Percentiles rank a stretch among this genome's conserved stretches.
These are phyloP conservation scores for Centroberyx gerrardi DNA, from an alignment of 2,797 vertebrate genomes.

Conservation along the genomic window DNA sequence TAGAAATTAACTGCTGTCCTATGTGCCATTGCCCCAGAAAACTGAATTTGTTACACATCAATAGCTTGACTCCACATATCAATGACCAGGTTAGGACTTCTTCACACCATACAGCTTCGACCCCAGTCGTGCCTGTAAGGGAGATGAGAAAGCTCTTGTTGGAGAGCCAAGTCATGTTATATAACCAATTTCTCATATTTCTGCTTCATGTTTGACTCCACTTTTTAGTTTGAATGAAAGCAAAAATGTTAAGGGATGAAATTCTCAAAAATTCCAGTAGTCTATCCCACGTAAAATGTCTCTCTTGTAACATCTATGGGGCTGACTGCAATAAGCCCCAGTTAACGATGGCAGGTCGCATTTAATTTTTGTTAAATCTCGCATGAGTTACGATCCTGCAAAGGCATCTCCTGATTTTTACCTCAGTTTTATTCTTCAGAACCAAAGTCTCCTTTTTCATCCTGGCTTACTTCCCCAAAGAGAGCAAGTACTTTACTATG, in stretches of 20 bases:
- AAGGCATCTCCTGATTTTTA: background rate
- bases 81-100: slow-evolving; percentile 38
- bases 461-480: slow-evolving; percentile 14
- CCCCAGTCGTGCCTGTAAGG: slow-evolving; percentile 19
- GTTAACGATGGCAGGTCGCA: background rate
- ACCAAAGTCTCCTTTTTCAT: slow-evolving; percentile 6
- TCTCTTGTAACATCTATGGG: background rate
- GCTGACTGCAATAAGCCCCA: background rate
- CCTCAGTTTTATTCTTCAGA: slow-evolving; percentile 12
- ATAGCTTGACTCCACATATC: slow-evolving; percentile 42
- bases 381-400: background rate
- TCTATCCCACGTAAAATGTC: background rate
- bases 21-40: slow-evolving; percentile 44
- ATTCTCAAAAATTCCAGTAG: too few relatives aligned
- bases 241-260: background rate
- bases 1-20: slow-evolving; percentile 38
- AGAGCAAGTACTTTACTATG: slow-evolving; percentile 31
- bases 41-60: slow-evolving; percentile 49
- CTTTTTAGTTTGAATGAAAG: background rate
- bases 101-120: slow-evolving; percentile 41
- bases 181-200: background rate
- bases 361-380: background rate
- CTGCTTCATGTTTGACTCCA: background rate
- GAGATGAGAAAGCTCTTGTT: slow-evolving; percentile 41
- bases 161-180: slow-evolving; percentile 17